phyloP scores from a whole-genome alignment of 35 echinoderm and acorn worm genomes.

The Heliocidaris erythrogramma region DNA sequence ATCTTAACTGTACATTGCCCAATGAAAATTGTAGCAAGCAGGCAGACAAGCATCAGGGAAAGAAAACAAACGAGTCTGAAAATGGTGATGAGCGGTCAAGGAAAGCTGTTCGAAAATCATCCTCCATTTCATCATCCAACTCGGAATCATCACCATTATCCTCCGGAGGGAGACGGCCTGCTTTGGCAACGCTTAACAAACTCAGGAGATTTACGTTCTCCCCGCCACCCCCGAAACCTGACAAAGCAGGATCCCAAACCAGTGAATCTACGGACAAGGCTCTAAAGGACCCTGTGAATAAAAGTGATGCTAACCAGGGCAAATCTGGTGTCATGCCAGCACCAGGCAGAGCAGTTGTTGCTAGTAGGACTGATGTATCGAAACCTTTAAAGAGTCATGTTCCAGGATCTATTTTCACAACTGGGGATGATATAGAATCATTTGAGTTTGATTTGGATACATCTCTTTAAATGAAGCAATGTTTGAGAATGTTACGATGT shows the following conservation, averaged over 20 bases:
- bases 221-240: not conserved
- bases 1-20: not conserved
- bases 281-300: not conserved
- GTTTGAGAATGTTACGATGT: not conserved
- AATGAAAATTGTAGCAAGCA: not conserved
- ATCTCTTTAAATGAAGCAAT: not conserved
- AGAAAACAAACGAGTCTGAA: not conserved
- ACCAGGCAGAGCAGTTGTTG: not conserved
- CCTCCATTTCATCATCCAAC: not conserved
- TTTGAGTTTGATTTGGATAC: conserved; percentile 31
- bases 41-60: not conserved
- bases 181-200: conserved; percentile 5
- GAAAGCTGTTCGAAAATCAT: not conserved
- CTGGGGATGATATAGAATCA: conserved; percentile 8
- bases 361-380: not conserved
- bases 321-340: not conserved
- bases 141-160: not conserved
- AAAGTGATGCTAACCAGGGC: not conserved
- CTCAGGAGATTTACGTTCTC: not conserved
- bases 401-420: not conserved
- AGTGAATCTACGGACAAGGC: not conserved
- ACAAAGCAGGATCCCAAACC: not conserved
- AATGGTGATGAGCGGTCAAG: not conserved
- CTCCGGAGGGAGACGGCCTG: not conserved
- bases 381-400: not conserved